Evolutionary conservation across 2,797 vertebrate genomes (phyloP).

Genomic region (Loris lydekkerianus): DNA sequence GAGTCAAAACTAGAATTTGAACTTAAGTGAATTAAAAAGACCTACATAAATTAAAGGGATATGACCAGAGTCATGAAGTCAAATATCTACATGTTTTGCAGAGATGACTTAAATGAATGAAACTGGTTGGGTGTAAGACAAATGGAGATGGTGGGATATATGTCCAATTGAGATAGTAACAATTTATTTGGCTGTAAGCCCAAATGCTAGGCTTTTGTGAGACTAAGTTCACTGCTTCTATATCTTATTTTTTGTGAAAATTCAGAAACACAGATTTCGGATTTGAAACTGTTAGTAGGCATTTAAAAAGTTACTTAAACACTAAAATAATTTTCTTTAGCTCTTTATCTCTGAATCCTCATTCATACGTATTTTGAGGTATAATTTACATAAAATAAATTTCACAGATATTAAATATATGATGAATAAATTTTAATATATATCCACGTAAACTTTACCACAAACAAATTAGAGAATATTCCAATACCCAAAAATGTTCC

Average conservation of each 20-base stretch:
- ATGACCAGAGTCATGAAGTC: neutral
- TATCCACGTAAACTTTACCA: neutral
- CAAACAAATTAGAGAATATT: slow-evolving; percentile 23
- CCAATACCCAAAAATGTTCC: neutral
- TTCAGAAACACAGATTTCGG: slow-evolving; percentile 30
- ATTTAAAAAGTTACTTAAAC: slow-evolving; percentile 18
- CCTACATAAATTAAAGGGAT: slow-evolving; percentile 29
- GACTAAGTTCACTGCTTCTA: neutral
- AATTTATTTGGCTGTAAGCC: neutral
- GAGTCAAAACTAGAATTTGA: neutral
- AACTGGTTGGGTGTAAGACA: neutral
- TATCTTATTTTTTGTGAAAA: slow-evolving; percentile 9
- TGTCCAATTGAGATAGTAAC: neutral
- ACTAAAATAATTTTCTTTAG: slow-evolving; percentile 2
- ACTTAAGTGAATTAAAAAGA: neutral
- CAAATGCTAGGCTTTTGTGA: neutral
- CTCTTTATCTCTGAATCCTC: slow-evolving; percentile 22
- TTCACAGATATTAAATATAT: neutral
- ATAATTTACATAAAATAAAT: slow-evolving; percentile 8
- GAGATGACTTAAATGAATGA: neutral
- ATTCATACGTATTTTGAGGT: slow-evolving; percentile 22
- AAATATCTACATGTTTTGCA: neutral
- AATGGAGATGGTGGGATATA: neutral
- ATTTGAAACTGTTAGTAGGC: neutral
- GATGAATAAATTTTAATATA: slow-evolving; percentile 10